Conservation (phyloP, 2,888 invertebrate species). For the Limnephilus rhombicus region DNA sequence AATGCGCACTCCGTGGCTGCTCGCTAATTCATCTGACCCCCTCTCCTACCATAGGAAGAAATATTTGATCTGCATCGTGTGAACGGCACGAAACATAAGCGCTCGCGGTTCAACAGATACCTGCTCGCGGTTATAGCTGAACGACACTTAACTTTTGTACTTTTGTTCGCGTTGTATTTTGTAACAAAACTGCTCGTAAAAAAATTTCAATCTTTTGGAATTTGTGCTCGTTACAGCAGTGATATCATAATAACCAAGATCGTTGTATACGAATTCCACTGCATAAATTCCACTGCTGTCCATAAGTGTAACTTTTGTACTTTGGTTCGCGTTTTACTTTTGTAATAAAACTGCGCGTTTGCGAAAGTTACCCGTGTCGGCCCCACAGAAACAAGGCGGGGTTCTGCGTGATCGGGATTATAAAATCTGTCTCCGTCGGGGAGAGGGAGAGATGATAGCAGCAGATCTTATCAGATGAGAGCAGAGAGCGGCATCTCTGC, state of each 20-base stretch:
- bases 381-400: slow-evolving; percentile 13
- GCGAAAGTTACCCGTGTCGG: not conserved
- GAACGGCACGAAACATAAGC: too few relatives aligned
- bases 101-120: too few relatives aligned
- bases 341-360: not conserved
- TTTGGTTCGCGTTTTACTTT: not conserved
- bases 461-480: slow-evolving; percentile 24
- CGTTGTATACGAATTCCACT: not conserved
- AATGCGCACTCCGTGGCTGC: too few relatives aligned
- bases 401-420: slow-evolving; percentile 35
- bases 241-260: not conserved
- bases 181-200: too few relatives aligned
- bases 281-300: not conserved
- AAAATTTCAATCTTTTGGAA: not conserved
- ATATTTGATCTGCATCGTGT: too few relatives aligned
- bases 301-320: not conserved
- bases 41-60: too few relatives aligned
- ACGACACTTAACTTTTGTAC: too few relatives aligned
- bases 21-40: too few relatives aligned
- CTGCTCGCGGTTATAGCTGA: too few relatives aligned
- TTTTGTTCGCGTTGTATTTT: too few relatives aligned
- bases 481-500: not conserved
- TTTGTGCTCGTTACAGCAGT: not conserved
- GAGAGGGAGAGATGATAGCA: not conserved
- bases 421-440: slow-evolving; percentile 24